phyloP scores from a whole-genome alignment of 2,113 vertebrate species.

The Hucho hucho region DNA sequence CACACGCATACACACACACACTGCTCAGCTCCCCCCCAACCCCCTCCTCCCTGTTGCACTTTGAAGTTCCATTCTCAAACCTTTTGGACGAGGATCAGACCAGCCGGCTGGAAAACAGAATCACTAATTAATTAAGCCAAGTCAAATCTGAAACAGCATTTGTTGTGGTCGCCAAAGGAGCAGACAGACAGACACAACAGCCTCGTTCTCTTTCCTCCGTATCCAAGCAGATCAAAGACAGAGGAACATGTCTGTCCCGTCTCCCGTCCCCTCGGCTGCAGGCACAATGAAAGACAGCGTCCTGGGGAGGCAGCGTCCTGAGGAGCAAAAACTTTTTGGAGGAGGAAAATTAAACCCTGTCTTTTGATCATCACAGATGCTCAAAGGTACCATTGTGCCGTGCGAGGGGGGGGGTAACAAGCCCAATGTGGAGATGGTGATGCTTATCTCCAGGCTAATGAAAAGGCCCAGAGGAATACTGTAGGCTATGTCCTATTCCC shows the following conservation, averaged over 20 bases:
- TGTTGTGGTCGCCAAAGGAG: slow-evolving; percentile 97
- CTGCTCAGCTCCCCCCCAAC: slow-evolving; percentile 56
- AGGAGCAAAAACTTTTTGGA: slow-evolving; percentile 75
- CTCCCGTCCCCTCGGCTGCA: no score
- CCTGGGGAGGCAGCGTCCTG: slow-evolving; percentile 70
- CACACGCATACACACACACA: slow-evolving; percentile 19
- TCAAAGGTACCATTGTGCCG: slow-evolving; percentile 68
- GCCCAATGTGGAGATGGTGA: slow-evolving; percentile 63
- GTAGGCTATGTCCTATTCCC: not conserved
- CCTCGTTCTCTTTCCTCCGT: slow-evolving; percentile 76
- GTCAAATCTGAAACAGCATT: slow-evolving; percentile 99
- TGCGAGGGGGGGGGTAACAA: slow-evolving; percentile 29
- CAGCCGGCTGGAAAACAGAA: slow-evolving; percentile 94
- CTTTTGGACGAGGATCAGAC: slow-evolving; percentile 99
- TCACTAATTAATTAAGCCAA: slow-evolving; percentile 99
- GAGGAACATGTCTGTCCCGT: slow-evolving; percentile 28
- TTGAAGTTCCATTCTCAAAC: slow-evolving; percentile 96
- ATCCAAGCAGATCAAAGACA: slow-evolving; percentile 88
- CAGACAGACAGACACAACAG: slow-evolving; percentile 90
- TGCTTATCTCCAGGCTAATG: slow-evolving; percentile 73
- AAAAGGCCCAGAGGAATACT: slow-evolving; percentile 69
- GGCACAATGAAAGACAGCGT: slow-evolving; percentile 74
- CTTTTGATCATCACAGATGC: slow-evolving; percentile 74
- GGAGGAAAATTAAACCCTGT: slow-evolving; percentile 68
- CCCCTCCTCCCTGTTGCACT: slow-evolving; percentile 82